phyloP scores from a whole-genome alignment of 2,113 vertebrate species.

The Grantiella picta region DNA sequence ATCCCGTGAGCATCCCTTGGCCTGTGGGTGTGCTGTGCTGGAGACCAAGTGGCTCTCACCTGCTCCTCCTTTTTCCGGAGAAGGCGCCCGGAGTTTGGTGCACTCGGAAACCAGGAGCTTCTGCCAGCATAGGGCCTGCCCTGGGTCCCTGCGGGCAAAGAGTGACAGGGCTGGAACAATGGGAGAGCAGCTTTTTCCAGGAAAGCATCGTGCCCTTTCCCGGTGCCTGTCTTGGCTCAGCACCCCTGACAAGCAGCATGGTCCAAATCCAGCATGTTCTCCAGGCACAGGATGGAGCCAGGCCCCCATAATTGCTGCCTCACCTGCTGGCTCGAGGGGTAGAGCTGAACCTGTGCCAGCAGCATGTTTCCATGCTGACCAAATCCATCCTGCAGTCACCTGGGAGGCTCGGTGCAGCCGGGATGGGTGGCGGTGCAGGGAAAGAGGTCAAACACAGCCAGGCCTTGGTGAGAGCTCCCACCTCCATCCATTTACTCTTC shows the following conservation, averaged over 20 bases:
- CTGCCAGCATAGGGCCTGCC: background rate
- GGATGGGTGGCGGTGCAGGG: background rate
- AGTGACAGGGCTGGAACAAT: slow-evolving; percentile 20
- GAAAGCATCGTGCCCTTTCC: background rate
- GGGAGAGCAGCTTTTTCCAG: background rate
- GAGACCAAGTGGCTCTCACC: background rate
- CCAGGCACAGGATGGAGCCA: background rate
- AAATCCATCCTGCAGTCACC: background rate
- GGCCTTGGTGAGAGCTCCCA: background rate
- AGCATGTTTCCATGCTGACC: background rate
- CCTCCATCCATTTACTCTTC: background rate
- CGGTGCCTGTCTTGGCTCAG: background rate
- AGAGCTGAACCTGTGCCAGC: background rate
- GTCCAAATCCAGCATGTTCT: background rate
- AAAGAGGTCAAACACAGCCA: background rate
- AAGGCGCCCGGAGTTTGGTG: background rate
- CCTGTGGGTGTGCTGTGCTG: background rate
- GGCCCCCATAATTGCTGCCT: fast-evolving
- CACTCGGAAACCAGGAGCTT: background rate
- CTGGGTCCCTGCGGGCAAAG: background rate
- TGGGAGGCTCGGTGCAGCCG: fast-evolving
- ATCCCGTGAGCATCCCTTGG: background rate
- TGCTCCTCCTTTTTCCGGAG: slow-evolving; percentile 43
- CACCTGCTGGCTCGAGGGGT: background rate
- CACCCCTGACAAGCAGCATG: background rate